Base-by-base conservation (phyloP, 2,888 invertebrate genomes). In the Teleogryllus oceanicus region DNA sequence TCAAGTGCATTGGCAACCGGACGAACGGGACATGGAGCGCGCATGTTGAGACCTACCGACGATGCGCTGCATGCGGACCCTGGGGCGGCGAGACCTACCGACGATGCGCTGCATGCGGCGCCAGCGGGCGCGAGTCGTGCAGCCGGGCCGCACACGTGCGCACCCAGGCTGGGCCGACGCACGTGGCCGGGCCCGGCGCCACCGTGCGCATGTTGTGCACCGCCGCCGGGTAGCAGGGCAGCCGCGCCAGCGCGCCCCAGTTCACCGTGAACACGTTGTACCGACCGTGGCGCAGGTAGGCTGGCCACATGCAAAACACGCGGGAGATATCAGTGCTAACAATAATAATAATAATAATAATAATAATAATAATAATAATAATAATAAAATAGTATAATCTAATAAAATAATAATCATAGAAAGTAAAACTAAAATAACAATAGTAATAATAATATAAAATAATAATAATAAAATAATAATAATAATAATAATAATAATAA, bases 91-190 rank as follows among this genome's bases (percentile, higher is more conserved):
- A 0, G 94, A 84, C 87, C 84, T 85, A 91, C 91, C 94, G 80
- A 94, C 91, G 82, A 94, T 94, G 82, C 92, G 89, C 84, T 94
- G 92, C 84, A 94, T 89, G 50, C n/a, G n/a, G n/a, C n/a, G n/a
- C n/a, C n/a, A n/a, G n/a, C n/a, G n/a, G n/a, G n/a, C n/a, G n/a
- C n/a, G n/a, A n/a, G n/a, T n/a, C n/a, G n/a, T n/a, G n/a, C n/a
- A n/a, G n/a, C n/a, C n/a, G n/a, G n/a, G n/a, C 94, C 94, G 84
- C 94, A 94, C 79, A 93, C 87, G 85, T 94, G 94, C 0, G 94
- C 93, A 1, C 94, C 94, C 75, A 93, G 87, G 79, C 85, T 85
- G 87, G 94, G 0, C 94, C 94, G 2, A 94, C 92, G 85, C 94
- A 94, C 0, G 92, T 92, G 74, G 93, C n/a, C n/a, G n/a, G n/a